These are phyloP conservation scores for Numida meleagris DNA, from an alignment of 2,113 vertebrate genomes.

Conservation along the genomic window DNA sequence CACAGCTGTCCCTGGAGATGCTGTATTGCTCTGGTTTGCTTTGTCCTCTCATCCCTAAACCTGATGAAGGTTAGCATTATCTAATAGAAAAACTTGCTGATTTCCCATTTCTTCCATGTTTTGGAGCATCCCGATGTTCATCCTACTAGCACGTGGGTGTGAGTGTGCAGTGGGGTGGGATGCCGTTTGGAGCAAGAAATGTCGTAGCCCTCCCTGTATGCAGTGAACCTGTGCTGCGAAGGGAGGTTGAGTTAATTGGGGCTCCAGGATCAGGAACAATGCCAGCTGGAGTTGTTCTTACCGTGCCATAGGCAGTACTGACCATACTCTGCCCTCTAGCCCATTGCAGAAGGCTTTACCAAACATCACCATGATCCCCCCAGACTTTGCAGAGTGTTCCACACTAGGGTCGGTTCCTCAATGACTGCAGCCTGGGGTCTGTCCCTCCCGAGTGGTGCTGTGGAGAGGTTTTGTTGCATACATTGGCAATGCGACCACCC, in stretches of 20 bases:
- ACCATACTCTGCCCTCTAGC: fast-evolving
- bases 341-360: not conserved
- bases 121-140: not conserved
- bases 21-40: fast-evolving
- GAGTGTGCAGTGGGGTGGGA: not conserved
- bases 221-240: not conserved
- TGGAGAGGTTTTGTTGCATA: not conserved
- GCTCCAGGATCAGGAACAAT: not conserved
- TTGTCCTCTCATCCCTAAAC: not conserved
- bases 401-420: not conserved
- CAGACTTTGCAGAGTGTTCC: not conserved
- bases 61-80: not conserved
- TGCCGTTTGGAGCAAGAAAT: constrained; percentile 54
- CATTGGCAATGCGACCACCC: not conserved
- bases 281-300: not conserved
- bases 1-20: not conserved
- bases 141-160: not conserved
- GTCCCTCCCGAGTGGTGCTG: not conserved
- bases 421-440: not conserved
- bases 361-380: not conserved
- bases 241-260: constrained; percentile 38
- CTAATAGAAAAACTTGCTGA: not conserved
- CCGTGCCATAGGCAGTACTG: fast-evolving
- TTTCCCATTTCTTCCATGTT: not conserved
- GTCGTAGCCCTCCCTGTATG: not conserved